Percentiles rank a stretch among this genome's conserved stretches.
Evolutionary conservation across 1,140 invertebrate species (phyloP).

Genomic region (Archivesica marissinica): DNA sequence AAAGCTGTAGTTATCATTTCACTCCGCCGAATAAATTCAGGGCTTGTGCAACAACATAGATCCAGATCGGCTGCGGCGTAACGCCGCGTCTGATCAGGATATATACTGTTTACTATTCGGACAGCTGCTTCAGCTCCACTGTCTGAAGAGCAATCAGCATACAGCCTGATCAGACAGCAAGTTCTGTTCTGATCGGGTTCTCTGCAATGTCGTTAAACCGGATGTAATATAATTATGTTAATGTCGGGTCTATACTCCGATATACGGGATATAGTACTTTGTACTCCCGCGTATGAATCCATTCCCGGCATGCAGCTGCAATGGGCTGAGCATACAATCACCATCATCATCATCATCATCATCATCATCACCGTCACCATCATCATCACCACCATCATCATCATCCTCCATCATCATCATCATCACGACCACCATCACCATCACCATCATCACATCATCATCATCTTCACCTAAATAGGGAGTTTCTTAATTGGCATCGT

Average conservation of each 20-base stretch:
- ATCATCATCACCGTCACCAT: neutral
- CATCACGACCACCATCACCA: too few relatives aligned
- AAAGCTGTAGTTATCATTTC: too few relatives aligned
- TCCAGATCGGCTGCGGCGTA: too few relatives aligned
- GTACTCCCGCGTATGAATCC: neutral
- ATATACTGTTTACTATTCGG: too few relatives aligned
- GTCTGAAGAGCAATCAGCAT: too few relatives aligned
- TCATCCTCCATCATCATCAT: neutral
- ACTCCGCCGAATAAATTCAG: neutral
- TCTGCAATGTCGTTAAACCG: neutral
- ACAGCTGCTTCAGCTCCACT: too few relatives aligned
- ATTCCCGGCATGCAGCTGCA: neutral
- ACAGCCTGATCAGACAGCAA: too few relatives aligned
- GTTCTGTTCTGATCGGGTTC: too few relatives aligned
- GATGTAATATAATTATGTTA: neutral
- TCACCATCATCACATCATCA: too few relatives aligned
- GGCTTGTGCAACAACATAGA: too few relatives aligned
- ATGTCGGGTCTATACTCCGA: neutral
- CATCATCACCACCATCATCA: neutral
- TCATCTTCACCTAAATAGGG: neutral
- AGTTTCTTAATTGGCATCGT: neutral
- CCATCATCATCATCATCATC: neutral
- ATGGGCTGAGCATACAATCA: neutral
- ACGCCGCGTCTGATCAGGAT: too few relatives aligned
- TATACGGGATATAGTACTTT: neutral